Conservation (phyloP, 2,113 vertebrate genomes). For the Henicopernis longicauda region DNA sequence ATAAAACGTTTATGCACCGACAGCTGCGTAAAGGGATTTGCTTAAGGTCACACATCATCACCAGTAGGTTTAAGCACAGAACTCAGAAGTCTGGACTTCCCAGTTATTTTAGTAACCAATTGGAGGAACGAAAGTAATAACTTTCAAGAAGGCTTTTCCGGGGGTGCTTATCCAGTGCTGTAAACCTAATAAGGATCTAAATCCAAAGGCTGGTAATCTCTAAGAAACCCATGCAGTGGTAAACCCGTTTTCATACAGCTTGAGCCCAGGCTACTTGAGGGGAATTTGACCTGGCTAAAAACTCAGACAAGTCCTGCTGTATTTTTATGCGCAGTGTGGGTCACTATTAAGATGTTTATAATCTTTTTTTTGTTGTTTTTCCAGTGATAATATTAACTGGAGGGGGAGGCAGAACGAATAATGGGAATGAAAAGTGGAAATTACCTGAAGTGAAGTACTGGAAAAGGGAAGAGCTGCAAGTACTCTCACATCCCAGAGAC, state of each 20-base stretch:
- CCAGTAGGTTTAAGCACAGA: background rate
- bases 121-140: background rate
- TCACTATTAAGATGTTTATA: background rate
- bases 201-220: background rate
- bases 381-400: background rate
- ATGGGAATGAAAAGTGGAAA: background rate
- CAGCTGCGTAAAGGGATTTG: background rate
- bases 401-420: background rate
- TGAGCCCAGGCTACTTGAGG: background rate
- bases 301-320: background rate
- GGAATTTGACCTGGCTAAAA: background rate
- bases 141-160: background rate
- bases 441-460: background rate
- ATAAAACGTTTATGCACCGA: fast-evolving
- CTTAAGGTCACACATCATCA: fast-evolving
- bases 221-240: background rate
- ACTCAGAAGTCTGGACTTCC: background rate
- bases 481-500: background rate
- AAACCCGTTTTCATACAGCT: background rate
- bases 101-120: too few relatives aligned
- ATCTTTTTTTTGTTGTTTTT: background rate
- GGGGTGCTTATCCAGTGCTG: background rate
- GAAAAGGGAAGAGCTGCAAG: background rate
- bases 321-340: background rate
- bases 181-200: background rate